Evolutionary conservation across 1,140 invertebrate species (phyloP).

Genomic region (Lamellibrachia luymesi): DNA sequence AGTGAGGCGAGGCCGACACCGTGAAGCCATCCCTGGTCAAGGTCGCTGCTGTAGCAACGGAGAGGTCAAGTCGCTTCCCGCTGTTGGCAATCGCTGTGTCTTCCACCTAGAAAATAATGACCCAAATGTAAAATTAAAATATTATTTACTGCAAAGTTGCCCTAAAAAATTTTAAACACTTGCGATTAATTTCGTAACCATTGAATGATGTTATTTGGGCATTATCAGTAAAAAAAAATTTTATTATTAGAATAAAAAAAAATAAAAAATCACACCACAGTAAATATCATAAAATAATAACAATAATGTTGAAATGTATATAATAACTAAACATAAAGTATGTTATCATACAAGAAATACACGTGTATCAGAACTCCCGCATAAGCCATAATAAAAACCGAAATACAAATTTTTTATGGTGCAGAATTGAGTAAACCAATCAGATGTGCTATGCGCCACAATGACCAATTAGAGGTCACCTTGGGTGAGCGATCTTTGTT

Average conservation of each 20-base stretch:
- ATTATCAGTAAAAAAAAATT: neutral
- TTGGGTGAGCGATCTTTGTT: constrained; percentile 36
- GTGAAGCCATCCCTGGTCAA: neutral
- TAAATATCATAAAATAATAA: neutral
- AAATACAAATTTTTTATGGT: too few species aligned
- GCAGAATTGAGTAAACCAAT: too few species aligned
- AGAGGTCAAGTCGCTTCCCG: constrained; percentile 38
- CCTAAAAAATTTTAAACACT: neutral
- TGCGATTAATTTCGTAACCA: too few species aligned
- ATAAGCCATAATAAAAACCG: too few species aligned
- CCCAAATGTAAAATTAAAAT: neutral
- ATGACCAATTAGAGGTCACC: neutral
- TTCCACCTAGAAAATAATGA: constrained; percentile 26
- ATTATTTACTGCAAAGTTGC: neutral
- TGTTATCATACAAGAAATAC: too few species aligned
- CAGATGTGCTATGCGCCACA: too few species aligned
- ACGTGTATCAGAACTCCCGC: too few species aligned
- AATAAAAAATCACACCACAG: too few species aligned
- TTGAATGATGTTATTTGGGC: neutral
- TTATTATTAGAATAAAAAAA: too few species aligned
- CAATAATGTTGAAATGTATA: too few species aligned
- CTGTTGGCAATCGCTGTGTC: constrained; percentile 35
- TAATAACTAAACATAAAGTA: too few species aligned
- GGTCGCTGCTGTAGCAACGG: neutral
- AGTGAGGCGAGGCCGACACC: neutral